Base-by-base conservation (phyloP, 2,888 invertebrate species). In the Halictus quadricinctus region DNA sequence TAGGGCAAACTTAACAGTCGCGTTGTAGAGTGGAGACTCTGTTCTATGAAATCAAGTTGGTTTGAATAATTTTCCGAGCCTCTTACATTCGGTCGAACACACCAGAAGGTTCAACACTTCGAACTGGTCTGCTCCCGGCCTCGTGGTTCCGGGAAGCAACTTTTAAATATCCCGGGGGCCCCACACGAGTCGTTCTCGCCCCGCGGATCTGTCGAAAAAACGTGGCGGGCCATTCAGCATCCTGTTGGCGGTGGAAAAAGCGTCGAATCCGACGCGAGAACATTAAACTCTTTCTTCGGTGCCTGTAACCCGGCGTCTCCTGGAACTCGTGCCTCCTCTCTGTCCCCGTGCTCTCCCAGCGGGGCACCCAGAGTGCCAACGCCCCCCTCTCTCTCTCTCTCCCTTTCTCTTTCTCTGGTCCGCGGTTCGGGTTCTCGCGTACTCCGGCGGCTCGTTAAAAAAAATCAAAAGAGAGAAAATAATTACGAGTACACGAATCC, bases 381-480 rank as follows among this genome's bases (percentile, higher is more conserved):
- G 15, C 25, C 7, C 4, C 66, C 60, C 8, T 48, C 15, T 36
- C 36, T 36, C 36, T 54, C 58, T 73, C n/a, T 41, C 70, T 80
- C 43, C 48, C 64, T 54, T 50, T 21, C 74, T 41, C 13, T 58
- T 66, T 79, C 36, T 18, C 74, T 58, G 46, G 48, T 29, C 5
- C 5, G n/a, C 29, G 54, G 58, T 69, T 75, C 66, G 78, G 60
- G 46, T 60, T 75, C 46, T 54, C 29, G 41, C 74, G 82, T 81
- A 60, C 80, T 81, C 77, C 58, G 69, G 77, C 83, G 79, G 86
- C 88, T 89, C 87, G 85, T 88, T 88, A 88, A 89, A 89, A 69
- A 88, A 87, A 90, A 88, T 88, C 84, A 88, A 87, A 88, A 87
- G 83, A 87, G 85, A 87, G 73, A 90, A 89, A 90, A 88, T 90